Percentiles rank a stretch among this genome's conserved stretches.
Evolutionary conservation across 2,888 invertebrate genomes (phyloP).

Genomic region (Aspidapion aeneum): DNA sequence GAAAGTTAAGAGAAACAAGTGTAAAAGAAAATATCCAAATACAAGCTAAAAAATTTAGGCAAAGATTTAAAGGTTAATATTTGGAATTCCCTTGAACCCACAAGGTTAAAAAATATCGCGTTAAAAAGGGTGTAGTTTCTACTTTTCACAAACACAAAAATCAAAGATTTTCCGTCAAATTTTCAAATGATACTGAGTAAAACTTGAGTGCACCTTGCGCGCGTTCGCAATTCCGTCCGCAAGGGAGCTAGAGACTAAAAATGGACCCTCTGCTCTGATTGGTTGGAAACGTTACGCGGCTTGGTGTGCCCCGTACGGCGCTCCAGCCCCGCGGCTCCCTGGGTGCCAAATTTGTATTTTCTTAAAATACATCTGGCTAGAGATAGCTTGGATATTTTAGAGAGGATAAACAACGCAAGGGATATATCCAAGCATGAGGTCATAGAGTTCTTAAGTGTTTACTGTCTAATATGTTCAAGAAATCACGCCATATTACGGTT

Average conservation of each 20-base stretch:
- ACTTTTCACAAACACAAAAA: not conserved
- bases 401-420: too few species aligned
- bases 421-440: not conserved
- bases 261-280: conserved; percentile 48
- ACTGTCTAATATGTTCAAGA: too few species aligned
- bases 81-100: not conserved
- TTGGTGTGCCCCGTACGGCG: conserved; percentile 41
- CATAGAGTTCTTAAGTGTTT: not conserved
- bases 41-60: too few species aligned
- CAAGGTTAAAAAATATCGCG: not conserved
- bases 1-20: too few species aligned
- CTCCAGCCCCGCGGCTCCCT: conserved; percentile 45
- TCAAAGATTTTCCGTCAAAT: not conserved
- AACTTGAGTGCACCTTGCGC: conserved; percentile 26
- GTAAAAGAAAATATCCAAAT: too few species aligned
- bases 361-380: conserved; percentile 63
- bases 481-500: too few species aligned
- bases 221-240: not conserved
- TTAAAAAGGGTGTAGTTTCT: not conserved
- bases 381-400: too few species aligned
- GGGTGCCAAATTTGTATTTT: conserved; percentile 77
- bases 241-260: conserved; percentile 46
- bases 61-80: too few species aligned
- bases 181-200: not conserved
- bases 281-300: conserved; percentile 41